These are phyloP conservation scores for Marisa cornuarietis DNA, from an alignment of 1,140 invertebrate genomes.

Conservation along the genomic window DNA sequence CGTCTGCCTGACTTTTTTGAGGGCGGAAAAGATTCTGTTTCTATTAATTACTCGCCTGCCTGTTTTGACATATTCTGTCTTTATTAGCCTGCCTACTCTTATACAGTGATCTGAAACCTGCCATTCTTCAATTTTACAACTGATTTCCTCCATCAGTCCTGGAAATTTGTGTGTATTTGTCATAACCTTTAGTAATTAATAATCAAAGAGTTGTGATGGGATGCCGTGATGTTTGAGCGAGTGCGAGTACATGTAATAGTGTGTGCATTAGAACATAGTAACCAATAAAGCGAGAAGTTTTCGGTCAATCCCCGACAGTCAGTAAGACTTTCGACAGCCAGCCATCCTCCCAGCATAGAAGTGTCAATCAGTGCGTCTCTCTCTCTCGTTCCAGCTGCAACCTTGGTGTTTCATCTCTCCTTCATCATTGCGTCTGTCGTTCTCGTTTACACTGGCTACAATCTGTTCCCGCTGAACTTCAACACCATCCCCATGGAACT, in stretches of 20 bases:
- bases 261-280: neutral
- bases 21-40: no score
- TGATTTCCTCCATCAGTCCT: no score
- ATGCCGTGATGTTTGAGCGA: neutral
- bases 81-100: no score
- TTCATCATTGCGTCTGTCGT: constrained; percentile 39
- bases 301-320: neutral
- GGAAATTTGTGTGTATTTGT: no score
- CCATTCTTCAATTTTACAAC: no score
- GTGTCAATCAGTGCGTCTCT: neutral
- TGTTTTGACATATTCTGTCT: no score
- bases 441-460: constrained; percentile 31
- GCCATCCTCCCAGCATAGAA: neutral
- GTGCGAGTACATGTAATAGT: neutral
- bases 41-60: no score
- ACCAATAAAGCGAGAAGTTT: neutral
- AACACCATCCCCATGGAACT: constrained; percentile 40
- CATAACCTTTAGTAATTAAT: no score
- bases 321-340: no score
- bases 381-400: constrained; percentile 24
- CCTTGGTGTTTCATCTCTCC: constrained; percentile 27
- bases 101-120: no score
- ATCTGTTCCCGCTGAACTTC: constrained; percentile 43
- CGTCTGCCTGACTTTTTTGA: no score
- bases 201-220: no score